Evolutionary conservation across 1,140 invertebrate species (phyloP).

Genomic region (Leucophenga varia): DNA sequence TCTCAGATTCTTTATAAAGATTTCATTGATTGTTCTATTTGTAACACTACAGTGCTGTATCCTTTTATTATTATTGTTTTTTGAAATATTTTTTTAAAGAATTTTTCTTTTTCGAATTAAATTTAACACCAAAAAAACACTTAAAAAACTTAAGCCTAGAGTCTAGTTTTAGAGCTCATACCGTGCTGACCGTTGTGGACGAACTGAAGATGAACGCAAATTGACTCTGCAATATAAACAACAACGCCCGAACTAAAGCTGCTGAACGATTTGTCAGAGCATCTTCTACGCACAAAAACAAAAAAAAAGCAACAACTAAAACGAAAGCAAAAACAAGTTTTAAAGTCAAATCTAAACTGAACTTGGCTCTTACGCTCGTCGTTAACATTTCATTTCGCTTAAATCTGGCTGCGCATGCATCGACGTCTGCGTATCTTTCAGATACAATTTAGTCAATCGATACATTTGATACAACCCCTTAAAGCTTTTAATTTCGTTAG

Average conservation of each 20-base stretch:
- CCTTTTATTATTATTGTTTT: constrained; percentile 4
- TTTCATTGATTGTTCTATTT: no score
- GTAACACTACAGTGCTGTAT: not conserved
- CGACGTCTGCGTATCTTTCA: constrained; percentile 12
- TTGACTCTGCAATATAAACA: constrained; percentile 55
- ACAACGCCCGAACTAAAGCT: not conserved
- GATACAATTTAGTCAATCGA: no score
- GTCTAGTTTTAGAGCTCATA: constrained; percentile 45
- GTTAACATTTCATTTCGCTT: not conserved
- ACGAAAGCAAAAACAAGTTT: constrained; percentile 36
- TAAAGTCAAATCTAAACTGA: constrained; percentile 23
- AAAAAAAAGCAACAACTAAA: constrained; percentile 26
- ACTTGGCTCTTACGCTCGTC: constrained; percentile 8
- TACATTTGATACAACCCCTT: constrained; percentile 19
- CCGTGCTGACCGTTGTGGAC: constrained; percentile 55
- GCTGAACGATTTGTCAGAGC: no score
- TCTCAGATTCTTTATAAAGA: not conserved
- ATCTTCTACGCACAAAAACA: not conserved
- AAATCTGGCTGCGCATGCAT: not conserved
- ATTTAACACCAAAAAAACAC: constrained; percentile 7
- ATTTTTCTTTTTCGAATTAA: constrained; percentile 6
- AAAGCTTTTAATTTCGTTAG: not conserved
- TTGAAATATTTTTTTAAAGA: constrained; percentile 1
- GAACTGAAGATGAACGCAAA: constrained; percentile 54
- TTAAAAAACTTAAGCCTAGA: constrained; percentile 19